A percentile compares a stretch with the other conserved stretches of the same genome.
Conservation (phyloP, 1,140 invertebrate genomes). For the Paraescarpia echinospica region DNA sequence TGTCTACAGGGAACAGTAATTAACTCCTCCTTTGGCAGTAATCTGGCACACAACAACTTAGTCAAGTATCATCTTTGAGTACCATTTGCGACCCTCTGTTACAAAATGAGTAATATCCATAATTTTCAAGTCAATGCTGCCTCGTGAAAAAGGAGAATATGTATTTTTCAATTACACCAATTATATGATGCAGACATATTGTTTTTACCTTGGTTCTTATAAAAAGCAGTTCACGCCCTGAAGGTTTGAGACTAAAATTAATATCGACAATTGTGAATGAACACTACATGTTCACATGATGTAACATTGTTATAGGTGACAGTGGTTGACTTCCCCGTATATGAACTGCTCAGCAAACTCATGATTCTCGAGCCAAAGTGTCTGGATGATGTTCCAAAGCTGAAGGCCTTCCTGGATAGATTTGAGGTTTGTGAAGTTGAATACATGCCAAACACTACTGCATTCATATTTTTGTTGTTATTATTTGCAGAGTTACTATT, state of each 20-base stretch:
- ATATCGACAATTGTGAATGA: neutral
- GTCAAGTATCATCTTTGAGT: no score
- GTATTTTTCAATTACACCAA: neutral
- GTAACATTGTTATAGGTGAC: conserved; percentile 35
- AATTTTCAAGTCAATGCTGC: no score
- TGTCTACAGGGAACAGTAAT: no score
- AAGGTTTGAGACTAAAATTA: neutral
- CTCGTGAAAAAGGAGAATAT: no score
- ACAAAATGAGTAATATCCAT: no score
- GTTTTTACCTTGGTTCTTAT: no score
- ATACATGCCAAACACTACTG: neutral
- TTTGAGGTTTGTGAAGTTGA: conserved; percentile 33
- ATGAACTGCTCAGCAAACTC: conserved; percentile 44
- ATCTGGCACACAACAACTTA: no score
- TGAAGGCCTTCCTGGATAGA: conserved; percentile 33
- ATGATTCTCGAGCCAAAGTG: conserved; percentile 36
- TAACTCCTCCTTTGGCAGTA: no score
- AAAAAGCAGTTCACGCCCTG: neutral
- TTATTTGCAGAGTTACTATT: neutral
- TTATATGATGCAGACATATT: neutral
- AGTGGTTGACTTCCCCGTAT: conserved; percentile 44
- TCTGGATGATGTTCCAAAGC: conserved; percentile 35
- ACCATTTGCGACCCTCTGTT: no score
- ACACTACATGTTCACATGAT: no score
- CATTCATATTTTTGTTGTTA: neutral